A percentile compares a stretch with the other conserved stretches of the same genome.
These are phyloP conservation scores for Phalangium opilio DNA, from an alignment of 2,888 invertebrate species.

Conservation along the genomic window DNA sequence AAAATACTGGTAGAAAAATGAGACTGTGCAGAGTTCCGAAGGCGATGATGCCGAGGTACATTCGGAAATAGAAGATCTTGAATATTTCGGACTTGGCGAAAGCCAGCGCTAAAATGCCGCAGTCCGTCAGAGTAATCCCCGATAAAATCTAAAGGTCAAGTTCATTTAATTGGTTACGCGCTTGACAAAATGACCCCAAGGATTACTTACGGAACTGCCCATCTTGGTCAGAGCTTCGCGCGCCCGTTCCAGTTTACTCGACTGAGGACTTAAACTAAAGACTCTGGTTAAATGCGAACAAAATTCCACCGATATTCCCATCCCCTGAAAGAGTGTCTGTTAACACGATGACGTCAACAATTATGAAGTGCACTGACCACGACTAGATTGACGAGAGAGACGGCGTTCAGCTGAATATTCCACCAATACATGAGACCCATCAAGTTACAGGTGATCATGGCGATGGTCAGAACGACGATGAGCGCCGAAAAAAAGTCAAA, in stretches of 20 bases:
- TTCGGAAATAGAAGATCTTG: slow-evolving; percentile 80
- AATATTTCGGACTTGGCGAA: slow-evolving; percentile 98
- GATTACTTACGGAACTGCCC: slow-evolving; percentile 71
- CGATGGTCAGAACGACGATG: slow-evolving; percentile 33
- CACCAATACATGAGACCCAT: slow-evolving; percentile 39
- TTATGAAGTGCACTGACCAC: slow-evolving; percentile 30
- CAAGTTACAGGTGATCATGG: slow-evolving; percentile 35
- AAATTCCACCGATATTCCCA: slow-evolving; percentile 98
- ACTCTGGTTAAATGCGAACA: slow-evolving; percentile 92
- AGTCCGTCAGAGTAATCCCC: slow-evolving; percentile 94
- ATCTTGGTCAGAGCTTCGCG: slow-evolving; percentile 70
- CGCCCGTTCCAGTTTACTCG: slow-evolving; percentile 56
- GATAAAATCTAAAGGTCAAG: slow-evolving; percentile 77
- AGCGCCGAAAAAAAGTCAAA: slow-evolving; percentile 36
- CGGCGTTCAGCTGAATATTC: slow-evolving; percentile 38
- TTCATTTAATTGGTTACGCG: too few species aligned
- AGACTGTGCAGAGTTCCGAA: slow-evolving; percentile 95
- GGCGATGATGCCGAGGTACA: slow-evolving; percentile 94
- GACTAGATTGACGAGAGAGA: slow-evolving; percentile 40
- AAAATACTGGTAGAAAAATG: slow-evolving; percentile 88
- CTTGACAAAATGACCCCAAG: too few species aligned
- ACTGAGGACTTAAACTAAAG: slow-evolving; percentile 62
- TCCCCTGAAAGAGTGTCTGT: slow-evolving; percentile 46
- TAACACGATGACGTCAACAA: not conserved
- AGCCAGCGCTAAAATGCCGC: slow-evolving; percentile 87